Percentiles rank a stretch among this genome's conserved stretches.
phyloP scores from a whole-genome alignment of 2,797 vertebrate genomes.

The Microchirus variegatus region DNA sequence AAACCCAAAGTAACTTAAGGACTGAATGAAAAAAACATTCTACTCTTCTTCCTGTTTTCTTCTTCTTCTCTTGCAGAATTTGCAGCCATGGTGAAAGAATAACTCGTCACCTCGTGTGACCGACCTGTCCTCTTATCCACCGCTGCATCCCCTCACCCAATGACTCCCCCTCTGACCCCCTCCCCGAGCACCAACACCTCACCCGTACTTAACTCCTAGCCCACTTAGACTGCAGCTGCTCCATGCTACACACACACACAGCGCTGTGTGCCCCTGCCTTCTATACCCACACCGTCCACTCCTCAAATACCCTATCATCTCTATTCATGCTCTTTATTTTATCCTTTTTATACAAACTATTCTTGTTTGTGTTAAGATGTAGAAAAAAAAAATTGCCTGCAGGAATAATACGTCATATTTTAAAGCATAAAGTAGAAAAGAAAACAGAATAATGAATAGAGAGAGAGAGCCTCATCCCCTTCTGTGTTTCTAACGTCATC shows the following conservation, averaged over 20 bases:
- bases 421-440: constrained; percentile 66
- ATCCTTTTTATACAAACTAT: constrained; percentile 76
- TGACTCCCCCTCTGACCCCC: constrained; percentile 1
- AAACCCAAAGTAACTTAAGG: too few species aligned
- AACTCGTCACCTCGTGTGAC: constrained; percentile 69
- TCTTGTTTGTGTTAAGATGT: constrained; percentile 67
- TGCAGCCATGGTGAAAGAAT: constrained; percentile 90
- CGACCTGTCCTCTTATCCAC: constrained; percentile 45
- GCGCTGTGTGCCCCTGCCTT: constrained; percentile 4
- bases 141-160: constrained; percentile 49
- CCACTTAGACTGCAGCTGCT: constrained; percentile 31
- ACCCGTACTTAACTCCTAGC: constrained; percentile 20
- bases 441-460: constrained; percentile 43
- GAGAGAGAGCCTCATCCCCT: constrained; percentile 31
- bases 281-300: not conserved
- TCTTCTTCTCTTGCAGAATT: constrained; percentile 88
- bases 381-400: constrained; percentile 57
- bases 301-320: constrained; percentile 44
- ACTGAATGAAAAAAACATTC: too few species aligned
- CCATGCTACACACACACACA: constrained; percentile 23
- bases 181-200: constrained; percentile 19
- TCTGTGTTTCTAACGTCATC: constrained; percentile 20
- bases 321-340: constrained; percentile 66
- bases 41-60: not conserved
- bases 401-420: constrained; percentile 54